A percentile compares a stretch with the other conserved stretches of the same genome.
Evolutionary conservation across 2,113 vertebrate genomes (phyloP).

Genomic region (Perccottus glenii): DNA sequence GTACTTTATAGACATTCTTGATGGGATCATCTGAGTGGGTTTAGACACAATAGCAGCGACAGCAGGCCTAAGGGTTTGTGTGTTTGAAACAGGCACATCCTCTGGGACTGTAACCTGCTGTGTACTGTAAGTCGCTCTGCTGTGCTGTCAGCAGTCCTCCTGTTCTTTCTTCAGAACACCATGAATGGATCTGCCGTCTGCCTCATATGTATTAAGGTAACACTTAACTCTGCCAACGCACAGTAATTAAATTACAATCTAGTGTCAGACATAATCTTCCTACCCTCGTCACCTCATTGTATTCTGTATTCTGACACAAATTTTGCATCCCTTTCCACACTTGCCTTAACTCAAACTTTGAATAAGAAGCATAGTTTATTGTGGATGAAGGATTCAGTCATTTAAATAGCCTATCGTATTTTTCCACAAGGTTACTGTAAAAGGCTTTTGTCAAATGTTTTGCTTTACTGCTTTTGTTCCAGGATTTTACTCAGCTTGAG

Average conservation of each 20-base stretch:
- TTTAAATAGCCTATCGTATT: background rate
- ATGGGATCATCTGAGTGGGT: conserved; percentile 39
- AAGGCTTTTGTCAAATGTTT: background rate
- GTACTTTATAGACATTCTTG: conserved; percentile 54
- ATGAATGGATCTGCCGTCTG: conserved; percentile 38
- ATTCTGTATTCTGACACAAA: conserved; percentile 21
- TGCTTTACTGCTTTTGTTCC: background rate
- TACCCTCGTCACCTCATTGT: conserved; percentile 28
- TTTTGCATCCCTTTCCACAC: conserved; percentile 10
- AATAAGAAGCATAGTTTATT: conserved; percentile 20
- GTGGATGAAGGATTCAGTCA: conserved; percentile 15
- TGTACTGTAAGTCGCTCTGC: conserved; percentile 37
- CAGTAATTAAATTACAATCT: conserved; percentile 57
- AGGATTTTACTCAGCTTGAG: conserved; percentile 1
- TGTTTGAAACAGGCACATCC: conserved; percentile 43
- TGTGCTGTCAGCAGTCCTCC: conserved; percentile 52
- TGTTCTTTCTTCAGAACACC: conserved; percentile 52
- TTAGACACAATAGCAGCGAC: conserved; percentile 40
- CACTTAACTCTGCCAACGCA: conserved; percentile 46
- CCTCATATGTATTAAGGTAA: conserved; percentile 41
- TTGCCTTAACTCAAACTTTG: conserved; percentile 34
- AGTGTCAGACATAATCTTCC: conserved; percentile 44
- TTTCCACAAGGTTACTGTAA: background rate
- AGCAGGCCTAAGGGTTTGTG: conserved; percentile 30
- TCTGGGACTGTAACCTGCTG: conserved; percentile 46